phyloP scores from a whole-genome alignment of 2,113 vertebrate genomes.

The Malurus elegans region DNA sequence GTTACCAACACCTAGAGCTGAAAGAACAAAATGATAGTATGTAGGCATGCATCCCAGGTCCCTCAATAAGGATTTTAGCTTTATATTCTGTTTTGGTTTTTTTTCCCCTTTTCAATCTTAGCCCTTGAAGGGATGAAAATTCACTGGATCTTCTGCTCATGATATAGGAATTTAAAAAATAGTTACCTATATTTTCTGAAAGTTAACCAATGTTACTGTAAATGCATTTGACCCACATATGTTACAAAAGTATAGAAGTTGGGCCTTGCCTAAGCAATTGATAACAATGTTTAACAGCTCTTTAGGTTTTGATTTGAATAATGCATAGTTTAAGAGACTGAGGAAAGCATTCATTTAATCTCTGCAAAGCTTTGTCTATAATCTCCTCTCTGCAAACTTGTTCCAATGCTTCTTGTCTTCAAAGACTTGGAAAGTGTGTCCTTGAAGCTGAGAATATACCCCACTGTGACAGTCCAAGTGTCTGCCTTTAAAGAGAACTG shows the following conservation, averaged over 20 bases:
- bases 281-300: neutral
- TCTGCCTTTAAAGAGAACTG: neutral
- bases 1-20: neutral
- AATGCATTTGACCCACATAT: neutral
- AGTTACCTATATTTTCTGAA: neutral
- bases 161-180: neutral
- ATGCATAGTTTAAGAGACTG: neutral
- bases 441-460: neutral
- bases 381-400: neutral
- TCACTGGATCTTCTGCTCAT: neutral
- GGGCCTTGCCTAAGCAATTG: neutral
- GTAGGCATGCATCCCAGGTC: neutral
- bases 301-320: neutral
- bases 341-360: neutral
- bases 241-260: neutral
- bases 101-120: neutral
- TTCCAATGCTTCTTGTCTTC: neutral
- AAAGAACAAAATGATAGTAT: neutral
- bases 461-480: neutral
- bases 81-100: neutral
- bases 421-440: neutral
- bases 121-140: neutral
- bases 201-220: neutral
- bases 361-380: neutral
- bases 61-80: neutral